Base-by-base conservation (phyloP, 2,113 vertebrate genomes). In the Eurystomus gularis region DNA sequence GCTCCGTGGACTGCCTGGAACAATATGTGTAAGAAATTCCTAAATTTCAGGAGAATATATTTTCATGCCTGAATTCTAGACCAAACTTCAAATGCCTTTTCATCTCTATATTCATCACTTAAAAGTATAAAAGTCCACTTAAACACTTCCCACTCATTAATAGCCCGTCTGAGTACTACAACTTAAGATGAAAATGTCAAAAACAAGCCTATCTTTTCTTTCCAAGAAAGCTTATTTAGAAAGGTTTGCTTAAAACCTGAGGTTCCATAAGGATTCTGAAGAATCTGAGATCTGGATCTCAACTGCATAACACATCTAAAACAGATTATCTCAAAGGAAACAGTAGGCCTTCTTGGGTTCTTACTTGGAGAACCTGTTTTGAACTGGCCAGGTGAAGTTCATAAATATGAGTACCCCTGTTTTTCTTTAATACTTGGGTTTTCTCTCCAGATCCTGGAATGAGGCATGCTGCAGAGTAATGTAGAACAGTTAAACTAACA, bases 21-120 rank as follows among this genome's bases (percentile, higher is more conserved):
- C 66, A 69, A 62, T 39, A 31, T 2, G 21, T 54, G 16, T 54
- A 48, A 86, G 44, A 87, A 83, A 57, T 52, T 90, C 88, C 60
- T 64, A 76, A 79, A 81, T 82, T 73, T 60, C 69, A 71, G 44
- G 25, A 79, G 76, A 93, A 92, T 93, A 88, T 84, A 96, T 96
- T 94, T 96, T 82, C 82, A 84, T 92, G 92, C 92, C 88, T 96
- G 85, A 94, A 94, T 90, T 93, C 66, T 46, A 90, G 71, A 54
- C 35, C 4, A 5, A 81, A 61, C 37, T 88, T 94, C 85, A 94
- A 94, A 94, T 81, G 64, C 13, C 17, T 88, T 95, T 88, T 83
- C 51, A 44, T 77, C 76, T 90, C 64, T 64, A 40, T 37, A 26
- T 64, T 65, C 35, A 62, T 72, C 29, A n/a, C 52, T 71, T 83